Evolutionary conservation across 2,888 invertebrate species (phyloP).

Genomic region (Habrosyne pyritoides): DNA sequence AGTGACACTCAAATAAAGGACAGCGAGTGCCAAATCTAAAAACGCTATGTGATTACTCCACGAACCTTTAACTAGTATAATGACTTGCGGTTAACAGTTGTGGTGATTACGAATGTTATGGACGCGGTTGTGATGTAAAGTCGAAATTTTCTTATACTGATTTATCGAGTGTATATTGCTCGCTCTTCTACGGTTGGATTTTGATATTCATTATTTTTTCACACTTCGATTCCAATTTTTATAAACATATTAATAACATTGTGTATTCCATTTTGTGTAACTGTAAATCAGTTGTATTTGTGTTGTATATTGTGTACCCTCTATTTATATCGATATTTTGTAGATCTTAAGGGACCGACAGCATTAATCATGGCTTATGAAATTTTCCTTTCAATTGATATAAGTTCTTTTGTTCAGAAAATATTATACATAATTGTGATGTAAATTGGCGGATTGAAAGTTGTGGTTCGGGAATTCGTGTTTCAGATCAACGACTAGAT

Average conservation of each 20-base stretch:
- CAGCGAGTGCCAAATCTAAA: constrained; percentile 33
- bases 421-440: not conserved
- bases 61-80: not conserved
- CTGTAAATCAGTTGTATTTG: not conserved
- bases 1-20: constrained; percentile 18
- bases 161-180: not conserved
- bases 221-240: constrained; percentile 5
- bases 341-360: not conserved
- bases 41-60: constrained; percentile 12
- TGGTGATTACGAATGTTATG: constrained; percentile 19
- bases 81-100: not conserved
- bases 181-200: not conserved
- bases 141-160: constrained; percentile 16
- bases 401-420: not conserved
- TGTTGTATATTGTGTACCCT: constrained; percentile 4
- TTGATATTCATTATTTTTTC: not conserved
- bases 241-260: constrained; percentile 10
- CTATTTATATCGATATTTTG: not conserved
- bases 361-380: not conserved
- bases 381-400: not conserved
- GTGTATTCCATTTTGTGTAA: constrained; percentile 5
- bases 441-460: no score
- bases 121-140: constrained; percentile 35
- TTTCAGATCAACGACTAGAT: no score
- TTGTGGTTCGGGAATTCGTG: no score